A percentile compares a stretch with the other conserved stretches of the same genome.
Evolutionary conservation across 2,113 vertebrate species (phyloP).

Genomic region (Peromyscus californicus): DNA sequence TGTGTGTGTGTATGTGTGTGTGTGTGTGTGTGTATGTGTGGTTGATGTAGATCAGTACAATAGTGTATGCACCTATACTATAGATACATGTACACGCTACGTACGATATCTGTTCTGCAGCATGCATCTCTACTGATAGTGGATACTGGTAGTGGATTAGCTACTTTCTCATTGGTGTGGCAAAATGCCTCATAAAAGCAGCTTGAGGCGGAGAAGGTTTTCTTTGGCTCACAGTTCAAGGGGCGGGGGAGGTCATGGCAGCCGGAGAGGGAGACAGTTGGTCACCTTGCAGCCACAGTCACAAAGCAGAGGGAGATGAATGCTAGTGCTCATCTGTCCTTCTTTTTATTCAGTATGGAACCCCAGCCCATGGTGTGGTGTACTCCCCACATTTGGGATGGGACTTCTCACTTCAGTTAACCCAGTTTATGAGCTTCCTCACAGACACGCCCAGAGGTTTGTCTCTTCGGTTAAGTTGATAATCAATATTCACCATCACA

Average conservation of each 20-base stretch:
- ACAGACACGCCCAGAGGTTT: not conserved
- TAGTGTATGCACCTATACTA: not conserved
- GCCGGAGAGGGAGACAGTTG: not conserved
- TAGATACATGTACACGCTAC: not conserved
- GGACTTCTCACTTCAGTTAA: too few relatives aligned
- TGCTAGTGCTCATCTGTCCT: not conserved
- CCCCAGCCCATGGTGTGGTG: not conserved
- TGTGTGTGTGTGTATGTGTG: not conserved
- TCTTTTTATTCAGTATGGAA: not conserved
- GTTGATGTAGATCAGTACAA: fast-evolving
- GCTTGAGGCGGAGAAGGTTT: not conserved
- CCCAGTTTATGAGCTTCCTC: not conserved
- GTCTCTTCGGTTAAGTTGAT: not conserved
- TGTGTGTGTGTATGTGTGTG: too few relatives aligned
- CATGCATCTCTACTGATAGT: not conserved
- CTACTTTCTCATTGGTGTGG: not conserved
- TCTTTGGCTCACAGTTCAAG: not conserved
- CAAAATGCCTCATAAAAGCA: not conserved
- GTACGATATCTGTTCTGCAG: not conserved
- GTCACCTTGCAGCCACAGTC: not conserved
- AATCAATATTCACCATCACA: not conserved
- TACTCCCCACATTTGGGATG: not conserved
- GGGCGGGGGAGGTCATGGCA: not conserved
- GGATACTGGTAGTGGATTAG: not conserved
- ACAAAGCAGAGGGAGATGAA: not conserved